A percentile compares a stretch with the other conserved stretches of the same genome.
Conservation (phyloP, 2,797 vertebrate genomes). For the Danionella dracula region DNA sequence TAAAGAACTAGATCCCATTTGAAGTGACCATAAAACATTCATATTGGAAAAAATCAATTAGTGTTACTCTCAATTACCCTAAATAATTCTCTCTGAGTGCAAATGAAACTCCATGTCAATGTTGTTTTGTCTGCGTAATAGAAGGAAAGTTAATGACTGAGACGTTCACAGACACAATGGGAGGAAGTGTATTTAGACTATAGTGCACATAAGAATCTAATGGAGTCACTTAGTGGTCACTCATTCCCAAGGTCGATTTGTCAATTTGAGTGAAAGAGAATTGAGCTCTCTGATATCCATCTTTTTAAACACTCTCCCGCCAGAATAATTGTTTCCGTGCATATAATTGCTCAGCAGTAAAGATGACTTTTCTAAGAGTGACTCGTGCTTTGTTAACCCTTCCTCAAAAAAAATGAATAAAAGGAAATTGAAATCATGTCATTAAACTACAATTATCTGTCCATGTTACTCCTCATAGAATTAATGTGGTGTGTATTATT, state of each 20-base stretch:
- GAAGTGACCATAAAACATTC: no score
- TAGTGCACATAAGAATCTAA: conserved; percentile 14
- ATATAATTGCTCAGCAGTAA: conserved; percentile 4
- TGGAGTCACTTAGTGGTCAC: conserved; percentile 26
- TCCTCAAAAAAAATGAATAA: not conserved
- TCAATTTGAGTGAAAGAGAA: conserved; percentile 26
- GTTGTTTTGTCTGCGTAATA: not conserved
- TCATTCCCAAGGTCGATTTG: conserved; percentile 33
- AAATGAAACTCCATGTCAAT: not conserved
- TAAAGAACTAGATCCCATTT: no score
- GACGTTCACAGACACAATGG: not conserved
- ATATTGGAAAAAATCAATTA: not conserved
- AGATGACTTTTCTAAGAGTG: not conserved
- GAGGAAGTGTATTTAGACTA: not conserved
- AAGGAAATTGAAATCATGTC: not conserved
- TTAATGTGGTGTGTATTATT: no score
- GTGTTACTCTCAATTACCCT: not conserved
- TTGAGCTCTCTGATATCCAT: conserved; percentile 1
- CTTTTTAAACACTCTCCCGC: conserved; percentile 19
- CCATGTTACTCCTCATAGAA: not conserved
- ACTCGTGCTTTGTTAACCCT: not conserved
- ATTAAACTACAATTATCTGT: not conserved
- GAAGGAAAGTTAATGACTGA: not conserved
- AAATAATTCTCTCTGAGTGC: not conserved
- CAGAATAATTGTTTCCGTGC: conserved; percentile 19